A percentile compares a stretch with the other conserved stretches of the same genome.
Evolutionary conservation across 2,888 invertebrate species (phyloP).

Genomic region (Drosophila buzzatii): DNA sequence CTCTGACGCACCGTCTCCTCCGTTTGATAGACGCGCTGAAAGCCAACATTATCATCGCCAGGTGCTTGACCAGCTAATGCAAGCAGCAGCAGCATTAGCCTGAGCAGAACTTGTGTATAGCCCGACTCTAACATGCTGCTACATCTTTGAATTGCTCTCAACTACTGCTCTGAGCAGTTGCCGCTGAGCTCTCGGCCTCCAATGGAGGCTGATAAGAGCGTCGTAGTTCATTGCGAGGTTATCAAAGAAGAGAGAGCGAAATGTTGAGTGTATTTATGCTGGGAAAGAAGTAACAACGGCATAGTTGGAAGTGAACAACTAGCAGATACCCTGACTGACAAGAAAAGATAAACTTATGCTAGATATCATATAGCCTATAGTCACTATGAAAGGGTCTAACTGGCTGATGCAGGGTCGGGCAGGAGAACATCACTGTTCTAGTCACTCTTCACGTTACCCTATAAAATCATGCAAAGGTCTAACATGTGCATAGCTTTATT

Average conservation of each 20-base stretch:
- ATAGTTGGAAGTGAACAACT: rapidly evolving
- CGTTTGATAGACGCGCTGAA: constrained; percentile 66
- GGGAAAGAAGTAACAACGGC: not conserved
- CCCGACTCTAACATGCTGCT: constrained; percentile 54
- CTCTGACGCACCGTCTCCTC: constrained; percentile 65
- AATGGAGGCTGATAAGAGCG: constrained; percentile 46
- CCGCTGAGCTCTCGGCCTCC: not conserved
- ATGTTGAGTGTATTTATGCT: not conserved
- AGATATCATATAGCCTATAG: too few relatives aligned
- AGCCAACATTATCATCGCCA: constrained; percentile 16
- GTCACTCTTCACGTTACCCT: not conserved
- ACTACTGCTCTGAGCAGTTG: constrained; percentile 53
- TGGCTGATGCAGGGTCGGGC: too few relatives aligned
- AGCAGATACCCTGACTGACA: not conserved
- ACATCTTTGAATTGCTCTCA: constrained; percentile 43
- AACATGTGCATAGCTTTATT: constrained; percentile 47
- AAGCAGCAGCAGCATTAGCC: constrained; percentile 16
- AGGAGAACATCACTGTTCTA: too few relatives aligned
- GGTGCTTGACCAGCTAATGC: constrained; percentile 2
- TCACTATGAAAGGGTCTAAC: too few relatives aligned
- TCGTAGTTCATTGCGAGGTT: constrained; percentile 55
- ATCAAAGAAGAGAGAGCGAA: constrained; percentile 28
- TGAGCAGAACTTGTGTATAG: constrained; percentile 17
- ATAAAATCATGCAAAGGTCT: not conserved
- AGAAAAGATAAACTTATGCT: not conserved